Evolutionary conservation across 2,888 invertebrate genomes (phyloP).

Genomic region (Lomographa bimaculata): DNA sequence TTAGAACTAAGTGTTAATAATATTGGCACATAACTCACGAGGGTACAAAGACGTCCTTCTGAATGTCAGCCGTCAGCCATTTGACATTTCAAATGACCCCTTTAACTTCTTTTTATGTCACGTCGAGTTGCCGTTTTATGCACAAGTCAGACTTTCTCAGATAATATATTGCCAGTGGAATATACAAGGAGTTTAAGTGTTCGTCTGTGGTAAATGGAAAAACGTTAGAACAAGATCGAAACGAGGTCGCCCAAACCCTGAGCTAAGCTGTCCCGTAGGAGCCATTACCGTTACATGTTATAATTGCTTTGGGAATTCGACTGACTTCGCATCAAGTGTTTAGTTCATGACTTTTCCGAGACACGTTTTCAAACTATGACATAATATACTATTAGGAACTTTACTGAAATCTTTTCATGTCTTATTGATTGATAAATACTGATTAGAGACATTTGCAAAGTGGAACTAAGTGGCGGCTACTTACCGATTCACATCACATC

Average conservation of each 20-base stretch:
- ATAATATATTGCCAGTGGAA: constrained; percentile 23
- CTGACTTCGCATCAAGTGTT: constrained; percentile 38
- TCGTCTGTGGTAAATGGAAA: constrained; percentile 12
- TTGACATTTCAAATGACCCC: constrained; percentile 36
- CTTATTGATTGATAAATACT: constrained; percentile 49
- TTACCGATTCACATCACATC: constrained; percentile 59
- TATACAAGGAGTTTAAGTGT: constrained; percentile 25
- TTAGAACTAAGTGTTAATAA: constrained; percentile 25
- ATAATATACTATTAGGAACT: constrained; percentile 11
- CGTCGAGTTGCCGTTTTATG: constrained; percentile 29
- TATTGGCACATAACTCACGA: constrained; percentile 28
- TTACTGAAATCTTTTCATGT: constrained; percentile 14
- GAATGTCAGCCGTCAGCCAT: constrained; percentile 33
- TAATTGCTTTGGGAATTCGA: constrained; percentile 54
- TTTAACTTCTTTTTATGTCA: constrained; percentile 35
- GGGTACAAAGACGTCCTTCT: constrained; percentile 30
- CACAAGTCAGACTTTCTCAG: constrained; percentile 28
- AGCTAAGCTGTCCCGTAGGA: constrained; percentile 40
- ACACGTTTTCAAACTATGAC: constrained; percentile 23
- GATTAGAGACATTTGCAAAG: constrained; percentile 53
- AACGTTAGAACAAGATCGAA: constrained; percentile 39
- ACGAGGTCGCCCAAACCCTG: constrained; percentile 41
- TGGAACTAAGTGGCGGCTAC: constrained; percentile 38
- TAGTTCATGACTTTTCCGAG: constrained; percentile 33
- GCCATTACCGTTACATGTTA: constrained; percentile 44